Base-by-base conservation (phyloP, 2,797 vertebrate genomes). In the Choloepus didactylus region DNA sequence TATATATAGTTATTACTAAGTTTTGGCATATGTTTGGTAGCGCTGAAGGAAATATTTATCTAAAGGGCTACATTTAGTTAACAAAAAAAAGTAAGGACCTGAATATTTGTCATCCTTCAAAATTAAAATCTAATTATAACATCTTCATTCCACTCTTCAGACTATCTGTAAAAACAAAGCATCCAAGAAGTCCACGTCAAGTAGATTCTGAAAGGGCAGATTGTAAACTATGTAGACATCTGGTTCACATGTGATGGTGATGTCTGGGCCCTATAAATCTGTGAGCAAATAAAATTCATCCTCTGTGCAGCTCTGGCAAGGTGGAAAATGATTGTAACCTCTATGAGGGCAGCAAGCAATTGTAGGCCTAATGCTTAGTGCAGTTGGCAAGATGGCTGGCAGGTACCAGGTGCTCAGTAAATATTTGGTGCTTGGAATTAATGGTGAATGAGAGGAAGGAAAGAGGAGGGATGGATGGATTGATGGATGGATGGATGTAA, bases 91-190 rank as follows among this genome's bases (percentile, higher is more conserved):
- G 35, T 76, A 41, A 75, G 29, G 9, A 59, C 38, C 87, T 27
- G 10, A 18, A 31, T 73, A 56, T 77, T 93, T 95, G 84, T 94
- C 25, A 95, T 16, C 23, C 7, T 93, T 91, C 56, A 89, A 77
- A 95, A 44, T 46, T 85, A 89, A 94, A 89, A 62, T 59, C 54
- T 46, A 95, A 92, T 81, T 85, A 56, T 70, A 91, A 44, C 66
- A 93, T 89, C 38, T 91, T 79, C 69, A 95, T 86, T 94, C 27
- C n/a, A 89, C 6, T 76, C 27, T 84, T 69, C 6, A 86, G 70
- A 77, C 66, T 64, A 80, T 82, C 88, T 92, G 6, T 73, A 41
- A 92, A 94, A 95, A n/a, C 46, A 73, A 87, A 84, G 41, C 19
- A 62, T 72, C 15, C 51, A 92, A 82, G 72, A 81, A 69, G 51